phyloP scores from a whole-genome alignment of 2,797 vertebrate genomes.

The Falco berigora region DNA sequence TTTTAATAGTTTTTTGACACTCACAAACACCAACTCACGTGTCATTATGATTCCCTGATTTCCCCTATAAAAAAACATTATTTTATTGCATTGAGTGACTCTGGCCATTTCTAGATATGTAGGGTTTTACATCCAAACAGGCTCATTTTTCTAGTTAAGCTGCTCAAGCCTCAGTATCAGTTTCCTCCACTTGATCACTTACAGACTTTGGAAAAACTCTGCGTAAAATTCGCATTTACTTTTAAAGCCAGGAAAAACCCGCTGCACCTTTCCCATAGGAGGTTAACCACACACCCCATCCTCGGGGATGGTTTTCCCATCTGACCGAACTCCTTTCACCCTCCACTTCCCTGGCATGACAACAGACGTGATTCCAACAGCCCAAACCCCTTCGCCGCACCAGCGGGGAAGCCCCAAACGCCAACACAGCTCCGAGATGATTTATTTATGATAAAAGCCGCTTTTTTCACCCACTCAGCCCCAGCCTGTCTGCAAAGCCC shows the following conservation, averaged over 20 bases:
- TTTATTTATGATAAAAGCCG: background rate
- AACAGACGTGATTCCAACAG: background rate
- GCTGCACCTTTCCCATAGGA: background rate
- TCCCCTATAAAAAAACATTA: background rate
- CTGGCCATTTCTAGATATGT: accelerated
- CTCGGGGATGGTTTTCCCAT: background rate
- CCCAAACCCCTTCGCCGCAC: no score
- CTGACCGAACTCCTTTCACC: background rate
- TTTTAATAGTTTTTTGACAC: background rate
- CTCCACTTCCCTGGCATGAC: background rate
- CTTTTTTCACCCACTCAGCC: background rate
- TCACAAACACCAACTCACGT: background rate
- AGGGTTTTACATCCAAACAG: background rate
- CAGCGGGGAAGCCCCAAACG: background rate
- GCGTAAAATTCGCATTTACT: background rate
- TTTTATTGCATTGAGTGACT: background rate
- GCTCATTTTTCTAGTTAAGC: background rate
- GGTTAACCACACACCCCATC: background rate
- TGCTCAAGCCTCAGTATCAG: background rate
- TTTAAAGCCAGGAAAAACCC: background rate
- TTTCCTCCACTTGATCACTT: background rate
- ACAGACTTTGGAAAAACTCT: background rate
- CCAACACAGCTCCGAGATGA: background rate
- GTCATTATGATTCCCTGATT: background rate
- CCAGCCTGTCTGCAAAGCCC: background rate